Conservation (phyloP, 2,797 vertebrate genomes). For the Anguilla megastoma region DNA sequence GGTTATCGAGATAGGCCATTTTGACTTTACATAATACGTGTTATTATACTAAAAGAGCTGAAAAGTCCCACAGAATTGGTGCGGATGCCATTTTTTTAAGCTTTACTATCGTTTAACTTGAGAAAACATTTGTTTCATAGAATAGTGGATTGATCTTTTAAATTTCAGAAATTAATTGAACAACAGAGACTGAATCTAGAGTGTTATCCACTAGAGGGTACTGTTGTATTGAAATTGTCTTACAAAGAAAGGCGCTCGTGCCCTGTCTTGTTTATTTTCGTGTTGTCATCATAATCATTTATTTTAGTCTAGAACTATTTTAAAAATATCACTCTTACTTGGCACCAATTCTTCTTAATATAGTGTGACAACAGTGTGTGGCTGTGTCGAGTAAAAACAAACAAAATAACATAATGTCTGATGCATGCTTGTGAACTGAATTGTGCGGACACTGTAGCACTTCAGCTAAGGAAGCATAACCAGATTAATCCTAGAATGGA, state of each 20-base stretch:
- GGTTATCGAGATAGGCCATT: not conserved
- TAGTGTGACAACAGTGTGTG: not conserved
- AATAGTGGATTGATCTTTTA: not conserved
- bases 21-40: not conserved
- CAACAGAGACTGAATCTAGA: not conserved
- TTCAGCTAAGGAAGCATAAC: not conserved
- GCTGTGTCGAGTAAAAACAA: no score
- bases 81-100: not conserved
- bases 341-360: not conserved
- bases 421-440: not conserved
- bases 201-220: conserved; percentile 7
- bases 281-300: not conserved
- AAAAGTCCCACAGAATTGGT: not conserved
- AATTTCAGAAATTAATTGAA: not conserved
- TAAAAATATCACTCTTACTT: not conserved
- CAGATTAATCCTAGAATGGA: not conserved
- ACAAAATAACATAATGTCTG: no score
- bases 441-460: not conserved
- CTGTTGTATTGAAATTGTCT: not conserved
- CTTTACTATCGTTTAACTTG: not conserved
- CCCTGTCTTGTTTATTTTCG: not conserved
- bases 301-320: not conserved
- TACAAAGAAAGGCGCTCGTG: not conserved
- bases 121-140: not conserved
- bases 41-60: not conserved